These are phyloP conservation scores for Echinops telfairi DNA, from an alignment of 2,113 vertebrate species.

Conservation along the genomic window DNA sequence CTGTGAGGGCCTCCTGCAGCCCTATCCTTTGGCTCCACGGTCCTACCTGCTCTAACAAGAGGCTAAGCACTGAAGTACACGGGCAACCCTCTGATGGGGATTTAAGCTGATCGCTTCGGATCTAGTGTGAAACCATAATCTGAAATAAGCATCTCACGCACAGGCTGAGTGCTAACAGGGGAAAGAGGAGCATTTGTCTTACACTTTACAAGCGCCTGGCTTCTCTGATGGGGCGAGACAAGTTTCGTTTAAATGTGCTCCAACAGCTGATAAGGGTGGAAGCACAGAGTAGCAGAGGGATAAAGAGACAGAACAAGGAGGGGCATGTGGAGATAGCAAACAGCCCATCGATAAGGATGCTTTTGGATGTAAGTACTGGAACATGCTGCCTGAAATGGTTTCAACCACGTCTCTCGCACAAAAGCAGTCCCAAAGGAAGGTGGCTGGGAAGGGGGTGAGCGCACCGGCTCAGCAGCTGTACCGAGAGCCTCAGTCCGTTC, in stretches of 20 bases:
- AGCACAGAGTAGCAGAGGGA: not conserved
- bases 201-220: not conserved
- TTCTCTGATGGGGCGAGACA: not conserved
- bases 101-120: not conserved
- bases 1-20: not conserved
- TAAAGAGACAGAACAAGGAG: not conserved
- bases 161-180: not conserved
- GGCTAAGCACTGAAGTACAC: not conserved
- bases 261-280: not conserved
- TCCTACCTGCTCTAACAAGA: not conserved
- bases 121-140: slow-evolving; percentile 40
- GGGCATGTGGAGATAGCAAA: not conserved
- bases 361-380: not conserved
- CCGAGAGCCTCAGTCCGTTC: not conserved
- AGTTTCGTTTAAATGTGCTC: not conserved
- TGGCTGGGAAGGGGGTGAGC: not conserved
- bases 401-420: not conserved
- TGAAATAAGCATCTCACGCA: not conserved
- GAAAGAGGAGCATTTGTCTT: not conserved
- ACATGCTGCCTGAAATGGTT: not conserved
- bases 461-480: not conserved
- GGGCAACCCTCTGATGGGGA: not conserved
- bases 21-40: not conserved
- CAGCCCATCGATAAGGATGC: not conserved
- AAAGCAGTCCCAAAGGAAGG: slow-evolving; percentile 9